These are phyloP conservation scores for Gymnocypris eckloni DNA, from an alignment of 2,797 vertebrate species.

Conservation along the genomic window DNA sequence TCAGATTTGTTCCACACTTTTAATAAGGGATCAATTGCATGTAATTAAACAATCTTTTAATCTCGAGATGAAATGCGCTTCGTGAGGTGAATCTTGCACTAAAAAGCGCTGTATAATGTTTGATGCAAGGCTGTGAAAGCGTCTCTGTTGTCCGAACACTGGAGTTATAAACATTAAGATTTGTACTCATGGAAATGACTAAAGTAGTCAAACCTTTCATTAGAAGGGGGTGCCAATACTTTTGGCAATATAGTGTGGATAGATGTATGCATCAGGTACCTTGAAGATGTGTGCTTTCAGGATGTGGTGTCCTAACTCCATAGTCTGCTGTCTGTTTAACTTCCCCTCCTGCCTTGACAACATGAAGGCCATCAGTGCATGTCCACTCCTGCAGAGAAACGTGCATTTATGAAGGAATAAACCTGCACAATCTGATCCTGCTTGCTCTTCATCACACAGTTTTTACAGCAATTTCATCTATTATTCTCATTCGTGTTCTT, in stretches of 20 bases:
- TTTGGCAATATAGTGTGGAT: too few species aligned
- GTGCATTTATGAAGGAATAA: not conserved
- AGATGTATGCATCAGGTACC: conserved; percentile 73
- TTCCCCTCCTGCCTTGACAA: conserved; percentile 97
- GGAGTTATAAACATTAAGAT: too few species aligned
- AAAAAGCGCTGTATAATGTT: conserved; percentile 12
- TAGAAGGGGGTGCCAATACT: too few species aligned
- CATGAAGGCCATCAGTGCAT: conserved; percentile 97
- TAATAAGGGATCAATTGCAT: not conserved
- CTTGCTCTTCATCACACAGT: not conserved
- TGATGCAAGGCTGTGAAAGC: conserved; percentile 35
- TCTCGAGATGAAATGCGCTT: conserved; percentile 1
- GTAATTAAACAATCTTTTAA: conserved; percentile 3
- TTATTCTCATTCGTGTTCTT: not conserved
- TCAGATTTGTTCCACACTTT: not conserved
- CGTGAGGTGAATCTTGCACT: conserved; percentile 20
- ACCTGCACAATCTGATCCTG: not conserved
- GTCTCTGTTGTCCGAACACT: not conserved
- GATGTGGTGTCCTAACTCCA: conserved; percentile 98
- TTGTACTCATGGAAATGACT: too few species aligned
- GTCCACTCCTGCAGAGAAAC: conserved; percentile 84
- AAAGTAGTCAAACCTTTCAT: too few species aligned
- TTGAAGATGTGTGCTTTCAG: conserved; percentile 99
- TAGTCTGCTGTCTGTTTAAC: conserved; percentile 96
- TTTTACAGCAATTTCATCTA: not conserved